Evolutionary conservation across 2,888 invertebrate species (phyloP), one percentile per base, ranked within the genome.

Genomic region (Philhelius pedissequus): DNA sequence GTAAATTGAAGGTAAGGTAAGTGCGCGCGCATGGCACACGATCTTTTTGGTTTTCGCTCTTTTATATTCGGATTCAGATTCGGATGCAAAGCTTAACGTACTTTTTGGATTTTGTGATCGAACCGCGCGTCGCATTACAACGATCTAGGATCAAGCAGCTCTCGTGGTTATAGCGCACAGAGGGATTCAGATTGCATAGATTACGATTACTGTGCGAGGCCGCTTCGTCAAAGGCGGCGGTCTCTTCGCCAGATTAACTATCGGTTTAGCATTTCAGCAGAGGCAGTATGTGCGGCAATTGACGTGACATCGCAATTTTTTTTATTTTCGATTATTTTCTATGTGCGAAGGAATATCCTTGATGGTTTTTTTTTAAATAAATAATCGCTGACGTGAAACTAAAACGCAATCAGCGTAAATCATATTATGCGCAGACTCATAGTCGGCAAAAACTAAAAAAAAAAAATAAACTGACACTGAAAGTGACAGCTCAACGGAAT

Each of bases 211-310:
- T 22, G n/a, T 56, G 35, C 43, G 50, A 73, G 73, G 22, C 48
- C 27, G 64, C 73, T 40, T 4, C 58, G 68, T 71, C 80, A 84
- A 76, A 75, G 84, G 84, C 75, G 84, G 84, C 75, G 71, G 79
- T 68, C 84, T 43, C 80, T 75, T 84, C 75, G 48, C 71, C 5
- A 56, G 70, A 84, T 84, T 80, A 71, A 84, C 75, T 80, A 71
- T 71, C 75, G 54, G 71, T 52, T 68, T 75, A 48, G 60, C 62
- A 71, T 80, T 80, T 76, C 62, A 79, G 35, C 74, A 43, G 38
- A 64, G 73, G 54, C 68, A 20, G 54, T 73, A 32, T 30, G 82
- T 69, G 40, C 71, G 18, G 56, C 71, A 71, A 60, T 52, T 71
- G 40, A 82, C 81, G 52, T 77, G 82, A 82, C 73, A 73, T 62